Evolutionary conservation across 2,113 vertebrate species (phyloP), one percentile per base, ranked within the genome.

Genomic region (Protomyctophum bolini): DNA sequence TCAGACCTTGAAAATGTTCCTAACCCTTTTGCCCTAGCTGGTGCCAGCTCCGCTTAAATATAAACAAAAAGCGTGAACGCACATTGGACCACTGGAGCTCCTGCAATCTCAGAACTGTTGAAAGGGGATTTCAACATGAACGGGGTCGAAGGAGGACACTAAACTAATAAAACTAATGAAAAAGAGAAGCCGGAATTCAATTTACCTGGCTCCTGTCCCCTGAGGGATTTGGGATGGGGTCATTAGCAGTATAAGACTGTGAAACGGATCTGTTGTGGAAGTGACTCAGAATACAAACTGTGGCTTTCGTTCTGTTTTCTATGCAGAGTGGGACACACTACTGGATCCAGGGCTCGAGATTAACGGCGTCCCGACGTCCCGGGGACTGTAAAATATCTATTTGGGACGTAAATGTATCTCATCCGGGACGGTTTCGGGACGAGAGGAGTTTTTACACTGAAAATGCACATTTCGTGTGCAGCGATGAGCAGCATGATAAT

Each of bases 271-370:
- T 62, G 49, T 56, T 41, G 8, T 2, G 28, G 12, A 63, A 50
- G 8, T 67, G 51, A 68, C 45, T 58, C 12, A 56, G 58, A 51
- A 73, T 58, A 62, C n/a, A 10, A 62, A 61, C 33, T 41, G 58
- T 59, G 10, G 7, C 1, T 49, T 47, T 28, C 11, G 8, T 33
- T 28, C 15, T 49, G 0, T 52, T 49, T 10, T 28, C 7, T 8
- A 61, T 4, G 10, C 14, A 47, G 63, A 12, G 29, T 52, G n/a
- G 14, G 64, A 14, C 55, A n/a, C 33, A 47, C 6, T 45, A n/a
- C 41, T 11, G 11, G 8, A 49, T 49, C 14, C 12, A n/a, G n/a
- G n/a, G 14, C 3, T 55, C 12, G 9, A 10, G 45, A n/a, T n/a
- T n/a, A n/a, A n/a, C n/a, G n/a, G n/a, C n/a, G n/a, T n/a, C n/a